Evolutionary conservation across 2,888 invertebrate genomes (phyloP).

Genomic region (Chrysomela aeneicollis): DNA sequence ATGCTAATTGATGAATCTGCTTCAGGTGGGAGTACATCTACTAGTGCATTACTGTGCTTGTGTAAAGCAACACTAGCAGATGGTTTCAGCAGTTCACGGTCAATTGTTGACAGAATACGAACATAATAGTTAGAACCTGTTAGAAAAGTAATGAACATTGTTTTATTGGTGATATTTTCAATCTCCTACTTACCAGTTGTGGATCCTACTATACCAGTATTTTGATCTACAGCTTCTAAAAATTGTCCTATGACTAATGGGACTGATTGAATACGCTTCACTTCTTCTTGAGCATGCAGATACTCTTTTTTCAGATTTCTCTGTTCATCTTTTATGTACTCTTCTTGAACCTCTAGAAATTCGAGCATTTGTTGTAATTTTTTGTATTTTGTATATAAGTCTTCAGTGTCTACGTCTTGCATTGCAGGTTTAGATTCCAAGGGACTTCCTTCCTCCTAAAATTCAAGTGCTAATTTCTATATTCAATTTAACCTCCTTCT

Average conservation of each 20-base stretch:
- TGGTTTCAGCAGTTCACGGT: conserved; percentile 95
- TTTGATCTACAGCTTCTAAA: conserved; percentile 98
- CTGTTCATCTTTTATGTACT: conserved; percentile 99
- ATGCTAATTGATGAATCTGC: conserved; percentile 98
- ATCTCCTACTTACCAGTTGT: conserved; percentile 29
- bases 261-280: conserved; percentile 98
- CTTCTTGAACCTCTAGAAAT: conserved; percentile 98
- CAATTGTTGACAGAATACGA: conserved; percentile 96
- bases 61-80: conserved; percentile 98
- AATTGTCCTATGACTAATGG: conserved; percentile 99
- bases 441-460: conserved; percentile 73
- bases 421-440: conserved; percentile 75
- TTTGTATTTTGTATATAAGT: conserved; percentile 96
- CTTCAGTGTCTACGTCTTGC: conserved; percentile 88
- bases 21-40: conserved; percentile 98
- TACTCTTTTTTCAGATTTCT: conserved; percentile 98
- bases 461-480: conserved; percentile 1
- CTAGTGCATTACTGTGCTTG: conserved; percentile 99
- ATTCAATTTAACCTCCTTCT: not conserved
- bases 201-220: conserved; percentile 91
- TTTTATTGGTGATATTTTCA: not conserved
- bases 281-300: conserved; percentile 97
- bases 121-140: conserved; percentile 98
- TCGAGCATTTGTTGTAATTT: conserved; percentile 96
- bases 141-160: not conserved